Evolutionary conservation across 2,888 invertebrate species (phyloP).

Genomic region (Crepidodera aurea): DNA sequence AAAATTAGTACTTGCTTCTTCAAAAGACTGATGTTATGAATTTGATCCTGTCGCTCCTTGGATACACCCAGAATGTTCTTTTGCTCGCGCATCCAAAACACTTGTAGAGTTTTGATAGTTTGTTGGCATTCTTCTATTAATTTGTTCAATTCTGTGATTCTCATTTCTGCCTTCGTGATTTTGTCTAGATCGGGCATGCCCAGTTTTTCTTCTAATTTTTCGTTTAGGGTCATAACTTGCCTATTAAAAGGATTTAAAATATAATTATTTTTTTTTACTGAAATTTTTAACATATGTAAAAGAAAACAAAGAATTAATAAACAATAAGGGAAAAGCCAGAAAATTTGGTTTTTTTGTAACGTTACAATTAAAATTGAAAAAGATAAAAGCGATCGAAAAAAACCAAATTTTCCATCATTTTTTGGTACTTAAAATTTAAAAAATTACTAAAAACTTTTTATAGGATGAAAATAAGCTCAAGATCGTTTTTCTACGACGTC

Average conservation of each 20-base stretch:
- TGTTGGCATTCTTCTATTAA: conserved; percentile 69
- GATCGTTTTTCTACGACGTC: no score
- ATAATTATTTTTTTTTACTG: not conserved
- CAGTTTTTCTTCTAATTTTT: conserved; percentile 63
- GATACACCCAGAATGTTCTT: conserved; percentile 75
- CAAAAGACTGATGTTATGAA: conserved; percentile 74
- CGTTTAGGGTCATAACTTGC: conserved; percentile 63
- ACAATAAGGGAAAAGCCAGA: no score
- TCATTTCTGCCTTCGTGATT: conserved; percentile 67
- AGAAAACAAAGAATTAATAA: no score
- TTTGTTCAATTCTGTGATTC: conserved; percentile 72
- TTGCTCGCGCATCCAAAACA: conserved; percentile 81
- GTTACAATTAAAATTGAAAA: no score
- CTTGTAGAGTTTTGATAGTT: conserved; percentile 71
- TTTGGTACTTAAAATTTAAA: no score
- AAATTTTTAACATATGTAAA: no score
- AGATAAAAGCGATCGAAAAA: no score
- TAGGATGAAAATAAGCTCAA: no score
- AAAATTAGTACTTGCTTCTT: conserved; percentile 74
- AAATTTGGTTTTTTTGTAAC: no score
- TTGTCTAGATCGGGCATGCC: conserved; percentile 62
- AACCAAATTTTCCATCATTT: no score
- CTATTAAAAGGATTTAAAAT: conserved; percentile 49
- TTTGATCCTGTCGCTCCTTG: conserved; percentile 72
- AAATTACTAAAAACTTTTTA: no score